Conservation (phyloP, 2,888 invertebrate species). For the Capitulum mitella region DNA sequence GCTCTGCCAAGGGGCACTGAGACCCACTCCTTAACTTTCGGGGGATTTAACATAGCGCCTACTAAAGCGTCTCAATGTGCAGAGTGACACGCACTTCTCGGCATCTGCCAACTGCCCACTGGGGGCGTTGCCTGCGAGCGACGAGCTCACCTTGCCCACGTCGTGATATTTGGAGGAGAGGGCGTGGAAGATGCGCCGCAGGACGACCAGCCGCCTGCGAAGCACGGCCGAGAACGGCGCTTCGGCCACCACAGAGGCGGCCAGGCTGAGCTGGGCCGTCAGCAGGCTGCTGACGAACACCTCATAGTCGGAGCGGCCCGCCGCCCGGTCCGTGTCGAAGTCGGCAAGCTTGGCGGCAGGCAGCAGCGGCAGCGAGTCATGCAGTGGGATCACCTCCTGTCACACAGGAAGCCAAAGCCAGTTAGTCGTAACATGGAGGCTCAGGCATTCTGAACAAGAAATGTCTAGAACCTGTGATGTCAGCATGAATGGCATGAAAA, state of each 20-base stretch:
- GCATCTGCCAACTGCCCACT: too few species aligned
- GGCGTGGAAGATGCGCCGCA: constrained; percentile 54
- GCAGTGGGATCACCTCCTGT: constrained; percentile 40
- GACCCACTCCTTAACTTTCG: too few species aligned
- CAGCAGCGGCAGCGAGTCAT: constrained; percentile 41
- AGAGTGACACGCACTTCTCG: too few species aligned
- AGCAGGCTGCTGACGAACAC: constrained; percentile 50
- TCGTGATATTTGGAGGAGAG: constrained; percentile 50
- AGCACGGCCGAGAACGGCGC: constrained; percentile 53
- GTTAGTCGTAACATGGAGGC: too few species aligned
- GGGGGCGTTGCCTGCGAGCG: too few species aligned
- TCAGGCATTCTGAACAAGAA: too few species aligned
- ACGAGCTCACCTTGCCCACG: neutral
- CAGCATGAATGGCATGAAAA: too few species aligned
- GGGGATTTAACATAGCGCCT: too few species aligned
- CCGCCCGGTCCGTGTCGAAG: constrained; percentile 49
- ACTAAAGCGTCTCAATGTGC: too few species aligned
- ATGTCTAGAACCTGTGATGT: too few species aligned
- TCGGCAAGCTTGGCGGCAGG: constrained; percentile 48
- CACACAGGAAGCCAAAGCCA: too few species aligned
- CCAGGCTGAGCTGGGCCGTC: constrained; percentile 47
- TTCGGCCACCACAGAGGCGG: constrained; percentile 44
- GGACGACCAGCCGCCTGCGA: constrained; percentile 51
- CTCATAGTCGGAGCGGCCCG: constrained; percentile 49
- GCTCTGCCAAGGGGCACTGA: too few species aligned